Evolutionary conservation across 2,113 vertebrate species (phyloP).

Genomic region (Onychostruthus taczanowskii): DNA sequence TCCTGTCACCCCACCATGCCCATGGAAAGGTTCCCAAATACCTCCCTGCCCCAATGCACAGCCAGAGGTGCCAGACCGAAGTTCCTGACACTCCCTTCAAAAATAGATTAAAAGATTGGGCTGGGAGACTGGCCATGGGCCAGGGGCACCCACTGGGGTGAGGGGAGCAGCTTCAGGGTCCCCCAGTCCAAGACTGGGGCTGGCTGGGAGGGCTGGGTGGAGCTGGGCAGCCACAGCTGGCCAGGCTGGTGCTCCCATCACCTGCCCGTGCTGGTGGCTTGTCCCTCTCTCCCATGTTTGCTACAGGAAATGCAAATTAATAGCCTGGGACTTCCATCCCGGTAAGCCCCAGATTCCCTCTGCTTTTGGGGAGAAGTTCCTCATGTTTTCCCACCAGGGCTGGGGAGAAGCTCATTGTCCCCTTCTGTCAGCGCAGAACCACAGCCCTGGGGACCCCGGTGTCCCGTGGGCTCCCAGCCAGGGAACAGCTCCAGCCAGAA

Average conservation of each 20-base stretch:
- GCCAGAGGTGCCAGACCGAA: background rate
- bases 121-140: background rate
- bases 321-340: background rate
- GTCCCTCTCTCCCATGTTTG: background rate
- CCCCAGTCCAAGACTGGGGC: background rate
- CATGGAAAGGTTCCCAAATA: background rate
- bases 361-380: background rate
- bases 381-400: accelerated
- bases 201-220: background rate
- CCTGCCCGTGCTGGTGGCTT: background rate
- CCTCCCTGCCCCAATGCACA: accelerated
- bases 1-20: background rate
- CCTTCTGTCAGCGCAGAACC: accelerated
- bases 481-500: background rate
- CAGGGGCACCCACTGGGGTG: background rate
- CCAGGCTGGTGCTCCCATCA: background rate
- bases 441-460: accelerated
- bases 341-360: background rate
- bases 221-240: background rate
- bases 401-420: accelerated
- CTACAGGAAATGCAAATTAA: background rate
- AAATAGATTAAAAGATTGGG: background rate
- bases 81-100: background rate
- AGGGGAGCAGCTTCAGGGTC: background rate
- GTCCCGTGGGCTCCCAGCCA: background rate